Base-by-base conservation (phyloP, 37 sponge, comb jelly and placozoan genomes). In the Ianthella basta region DNA sequence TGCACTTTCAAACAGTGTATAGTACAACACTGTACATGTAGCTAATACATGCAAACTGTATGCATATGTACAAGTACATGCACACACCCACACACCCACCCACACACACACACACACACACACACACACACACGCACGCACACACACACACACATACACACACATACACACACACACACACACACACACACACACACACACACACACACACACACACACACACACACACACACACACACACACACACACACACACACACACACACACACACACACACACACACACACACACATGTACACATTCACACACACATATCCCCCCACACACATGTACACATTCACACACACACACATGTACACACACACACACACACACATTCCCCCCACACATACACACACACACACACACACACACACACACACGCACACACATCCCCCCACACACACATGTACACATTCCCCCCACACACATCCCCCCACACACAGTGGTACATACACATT, bases 111-210 rank as follows among this genome's bases (percentile, higher is more conserved):
- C 50, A 44, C 50, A 44, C 8, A 10, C 50, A 44, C 50, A 44
- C 50, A 44, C 50, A 44, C 8, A 44, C 50, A 8, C 50, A 44
- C 8, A 44, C 50, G 8, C 50, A 44, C 50, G 8, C 50, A 44
- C 50, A 44, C 8, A 10, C 50, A 44, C 50, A 44, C 50, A 44
- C 70, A 69, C 27, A n/a, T 33, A n/a, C 34, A 69, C 70, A 69
- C 34, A 69, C 70, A 69, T 30, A 69, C 70, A 29, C 70, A 69
- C 70, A 69, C 70, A 69, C 34, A 69, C 70, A 29, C 34, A 69
- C 70, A 69, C 70, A 69, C 70, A 69, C 70, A 69, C 70, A 69
- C 70, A 69, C 70, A 69, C 70, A 29, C 70, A 69, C 70, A 69
- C 70, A 69, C 70, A 69, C 70, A 13, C 4, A 4, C 4, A 4